A percentile compares a stretch with the other conserved stretches of the same genome.
Conservation (phyloP, 2,113 vertebrate species). For the Danionella cerebrum region DNA sequence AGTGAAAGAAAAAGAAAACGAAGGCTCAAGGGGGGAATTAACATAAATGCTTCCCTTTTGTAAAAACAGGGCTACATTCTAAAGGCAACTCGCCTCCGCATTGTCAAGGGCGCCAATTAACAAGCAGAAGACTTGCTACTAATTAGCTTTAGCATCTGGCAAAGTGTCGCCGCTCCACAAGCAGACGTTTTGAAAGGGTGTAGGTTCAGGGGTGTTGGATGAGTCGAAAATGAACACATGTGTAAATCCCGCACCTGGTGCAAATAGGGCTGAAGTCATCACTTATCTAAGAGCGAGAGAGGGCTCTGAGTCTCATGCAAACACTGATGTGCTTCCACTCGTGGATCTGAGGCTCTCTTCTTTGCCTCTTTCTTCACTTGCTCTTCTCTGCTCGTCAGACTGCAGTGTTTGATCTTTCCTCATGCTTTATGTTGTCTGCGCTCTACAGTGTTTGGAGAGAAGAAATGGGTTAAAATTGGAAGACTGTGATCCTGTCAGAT, state of each 20-base stretch:
- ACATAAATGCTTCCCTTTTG: constrained; percentile 14
- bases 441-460: neutral
- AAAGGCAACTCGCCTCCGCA: constrained; percentile 11
- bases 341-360: neutral
- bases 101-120: constrained; percentile 33
- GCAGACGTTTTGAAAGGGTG: constrained; percentile 4
- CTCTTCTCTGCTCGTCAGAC: neutral
- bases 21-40: constrained; percentile 9
- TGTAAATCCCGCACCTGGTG: neutral
- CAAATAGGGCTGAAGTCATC: neutral
- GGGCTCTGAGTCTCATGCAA: neutral
- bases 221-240: neutral
- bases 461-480: neutral
- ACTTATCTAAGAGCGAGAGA: neutral
- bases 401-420: neutral
- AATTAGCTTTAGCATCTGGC: constrained; percentile 25
- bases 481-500: neutral
- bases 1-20: neutral
- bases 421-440: neutral
- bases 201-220: neutral
- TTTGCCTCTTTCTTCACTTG: neutral
- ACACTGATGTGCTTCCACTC: neutral
- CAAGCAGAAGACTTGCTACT: constrained; percentile 20
- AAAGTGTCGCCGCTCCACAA: neutral
- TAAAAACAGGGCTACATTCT: neutral